Percentiles rank a stretch among this genome's conserved stretches.
phyloP scores from a whole-genome alignment of 2,113 vertebrate species.

The Phrynocephalus versicolor region DNA sequence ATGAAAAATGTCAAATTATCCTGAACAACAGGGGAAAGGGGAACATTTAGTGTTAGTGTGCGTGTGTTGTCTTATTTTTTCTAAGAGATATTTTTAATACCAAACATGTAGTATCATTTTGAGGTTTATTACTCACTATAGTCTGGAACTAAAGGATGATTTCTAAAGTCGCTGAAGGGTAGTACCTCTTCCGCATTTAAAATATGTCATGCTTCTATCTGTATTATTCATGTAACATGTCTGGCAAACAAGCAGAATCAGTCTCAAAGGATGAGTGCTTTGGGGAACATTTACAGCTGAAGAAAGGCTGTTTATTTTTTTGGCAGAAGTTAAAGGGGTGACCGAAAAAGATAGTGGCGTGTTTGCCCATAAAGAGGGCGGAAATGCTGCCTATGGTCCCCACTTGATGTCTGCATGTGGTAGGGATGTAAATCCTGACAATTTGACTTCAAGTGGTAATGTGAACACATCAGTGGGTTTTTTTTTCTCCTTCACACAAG shows the following conservation, averaged over 20 bases:
- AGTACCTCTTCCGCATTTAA: no score
- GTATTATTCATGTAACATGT: not conserved
- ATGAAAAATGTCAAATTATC: constrained; percentile 16
- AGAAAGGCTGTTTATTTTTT: not conserved
- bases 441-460: no score
- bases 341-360: no score
- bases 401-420: no score
- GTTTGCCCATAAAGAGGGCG: not conserved
- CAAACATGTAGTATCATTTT: not conserved
- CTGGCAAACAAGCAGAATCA: not conserved
- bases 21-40: not conserved
- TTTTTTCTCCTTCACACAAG: no score
- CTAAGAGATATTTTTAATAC: not conserved
- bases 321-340: not conserved
- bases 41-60: not conserved
- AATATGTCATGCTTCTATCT: not conserved
- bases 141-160: not conserved
- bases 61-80: not conserved
- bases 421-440: no score
- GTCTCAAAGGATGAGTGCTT: not conserved
- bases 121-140: not conserved
- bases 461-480: no score
- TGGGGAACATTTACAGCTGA: not conserved
- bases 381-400: not conserved
- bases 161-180: no score